A percentile compares a stretch with the other conserved stretches of the same genome.
These are phyloP conservation scores for Harmothoe impar DNA, from an alignment of 2,888 invertebrate genomes.

Conservation along the genomic window DNA sequence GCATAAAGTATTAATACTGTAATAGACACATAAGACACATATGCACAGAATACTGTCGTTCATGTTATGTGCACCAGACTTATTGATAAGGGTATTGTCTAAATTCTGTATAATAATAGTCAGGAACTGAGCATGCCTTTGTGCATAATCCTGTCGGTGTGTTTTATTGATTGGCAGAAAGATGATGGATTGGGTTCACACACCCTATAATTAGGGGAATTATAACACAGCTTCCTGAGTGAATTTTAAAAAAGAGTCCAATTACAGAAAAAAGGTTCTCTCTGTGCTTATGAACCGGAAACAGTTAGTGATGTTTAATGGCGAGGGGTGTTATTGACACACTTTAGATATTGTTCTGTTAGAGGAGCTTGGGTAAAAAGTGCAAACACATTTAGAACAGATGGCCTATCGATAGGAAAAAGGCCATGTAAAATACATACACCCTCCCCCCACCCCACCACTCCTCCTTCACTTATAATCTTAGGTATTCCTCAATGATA, in stretches of 20 bases:
- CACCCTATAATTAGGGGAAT: not conserved
- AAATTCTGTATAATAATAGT: not conserved
- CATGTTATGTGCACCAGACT: not conserved
- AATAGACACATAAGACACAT: too few species aligned
- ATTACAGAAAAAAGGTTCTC: not conserved
- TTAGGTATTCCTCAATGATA: not conserved
- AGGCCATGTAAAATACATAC: not conserved
- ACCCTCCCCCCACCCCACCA: not conserved
- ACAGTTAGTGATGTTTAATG: slow-evolving; percentile 3
- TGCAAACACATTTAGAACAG: not conserved
- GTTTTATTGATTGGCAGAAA: not conserved
- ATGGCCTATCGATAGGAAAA: not conserved
- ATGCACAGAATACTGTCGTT: too few species aligned
- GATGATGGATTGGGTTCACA: not conserved
- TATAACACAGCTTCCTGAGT: not conserved
- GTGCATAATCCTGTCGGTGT: not conserved
- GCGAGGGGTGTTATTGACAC: slow-evolving; percentile 1
- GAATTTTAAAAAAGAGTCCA: not conserved
- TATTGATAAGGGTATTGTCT: not conserved
- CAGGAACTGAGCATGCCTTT: not conserved
- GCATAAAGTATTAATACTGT: too few species aligned
- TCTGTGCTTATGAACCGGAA: not conserved
- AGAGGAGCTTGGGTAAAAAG: not conserved
- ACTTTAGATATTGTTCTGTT: slow-evolving; percentile 1
- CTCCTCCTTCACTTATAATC: slow-evolving; percentile 5